These are phyloP conservation scores for Gandaritis pyraliata DNA, from an alignment of 2,888 invertebrate species.

Conservation along the genomic window DNA sequence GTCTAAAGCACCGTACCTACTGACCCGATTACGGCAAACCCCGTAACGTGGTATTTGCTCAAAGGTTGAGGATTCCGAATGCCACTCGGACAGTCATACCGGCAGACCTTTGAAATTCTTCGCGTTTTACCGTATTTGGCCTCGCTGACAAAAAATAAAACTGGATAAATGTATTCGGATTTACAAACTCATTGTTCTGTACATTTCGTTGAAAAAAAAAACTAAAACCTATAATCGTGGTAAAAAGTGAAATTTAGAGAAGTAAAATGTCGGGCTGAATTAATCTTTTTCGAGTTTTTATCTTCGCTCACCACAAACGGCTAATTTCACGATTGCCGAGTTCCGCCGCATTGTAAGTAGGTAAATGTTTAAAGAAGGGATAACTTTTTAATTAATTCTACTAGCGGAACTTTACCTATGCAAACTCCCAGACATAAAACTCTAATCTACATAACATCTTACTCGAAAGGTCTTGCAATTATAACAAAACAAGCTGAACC, in stretches of 20 bases:
- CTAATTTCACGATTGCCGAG: too few relatives aligned
- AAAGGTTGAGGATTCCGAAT: conserved; percentile 6
- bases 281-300: too few relatives aligned
- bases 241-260: too few relatives aligned
- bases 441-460: conserved; percentile 2
- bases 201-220: too few relatives aligned
- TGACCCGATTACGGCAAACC: not conserved
- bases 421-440: not conserved
- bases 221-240: too few relatives aligned
- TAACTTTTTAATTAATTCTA: not conserved
- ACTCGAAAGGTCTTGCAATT: not conserved
- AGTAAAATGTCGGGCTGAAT: too few relatives aligned
- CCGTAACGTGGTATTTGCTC: conserved; percentile 2
- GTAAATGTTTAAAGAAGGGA: too few relatives aligned
- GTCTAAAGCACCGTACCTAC: not conserved
- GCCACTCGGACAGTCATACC: conserved; percentile 12
- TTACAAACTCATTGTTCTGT: too few relatives aligned
- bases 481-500: not conserved
- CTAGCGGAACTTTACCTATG: not conserved
- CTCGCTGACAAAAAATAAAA: not conserved
- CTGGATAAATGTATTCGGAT: too few relatives aligned
- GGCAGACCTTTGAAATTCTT: conserved; percentile 12
- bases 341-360: too few relatives aligned
- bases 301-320: too few relatives aligned
- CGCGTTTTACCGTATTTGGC: not conserved